Evolutionary conservation across 2,888 invertebrate genomes (phyloP).

Genomic region (Orthosia cruda): DNA sequence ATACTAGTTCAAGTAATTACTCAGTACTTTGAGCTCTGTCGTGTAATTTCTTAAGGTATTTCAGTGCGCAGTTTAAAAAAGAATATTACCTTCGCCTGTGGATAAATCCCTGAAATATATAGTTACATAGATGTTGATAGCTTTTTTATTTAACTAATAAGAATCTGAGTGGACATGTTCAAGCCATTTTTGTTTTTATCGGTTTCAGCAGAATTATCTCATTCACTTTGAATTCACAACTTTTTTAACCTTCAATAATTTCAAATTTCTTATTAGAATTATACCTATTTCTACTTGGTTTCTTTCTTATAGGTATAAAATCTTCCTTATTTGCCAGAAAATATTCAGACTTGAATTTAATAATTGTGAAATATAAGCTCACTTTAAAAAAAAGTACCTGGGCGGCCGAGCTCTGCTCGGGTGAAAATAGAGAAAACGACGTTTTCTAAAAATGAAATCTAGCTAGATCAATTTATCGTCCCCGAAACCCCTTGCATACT

Average conservation of each 20-base stretch:
- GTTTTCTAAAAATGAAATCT: too few species aligned
- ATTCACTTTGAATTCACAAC: background rate
- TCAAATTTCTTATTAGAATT: background rate
- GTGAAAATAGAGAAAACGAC: too few species aligned
- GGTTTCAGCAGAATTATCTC: background rate
- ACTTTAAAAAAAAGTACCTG: too few species aligned
- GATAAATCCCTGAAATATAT: conserved; percentile 18
- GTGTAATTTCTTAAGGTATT: conserved; percentile 24
- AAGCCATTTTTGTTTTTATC: conserved; percentile 3
- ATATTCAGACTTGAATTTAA: conserved; percentile 11
- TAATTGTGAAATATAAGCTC: too few species aligned
- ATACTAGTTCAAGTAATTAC: conserved; percentile 43
- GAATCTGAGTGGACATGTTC: background rate
- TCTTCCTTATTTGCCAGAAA: background rate
- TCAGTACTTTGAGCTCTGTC: conserved; percentile 29
- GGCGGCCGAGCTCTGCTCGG: too few species aligned
- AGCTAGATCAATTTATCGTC: too few species aligned
- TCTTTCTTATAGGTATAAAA: too few species aligned
- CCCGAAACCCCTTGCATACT: too few species aligned
- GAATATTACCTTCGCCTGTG: conserved; percentile 34
- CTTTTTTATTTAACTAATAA: conserved; percentile 1
- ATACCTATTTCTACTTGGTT: background rate
- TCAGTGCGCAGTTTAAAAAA: conserved; percentile 24
- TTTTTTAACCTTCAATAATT: background rate
- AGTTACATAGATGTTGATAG: background rate